phyloP scores from a whole-genome alignment of 2,113 vertebrate species.

The Melanerpes formicivorus region DNA sequence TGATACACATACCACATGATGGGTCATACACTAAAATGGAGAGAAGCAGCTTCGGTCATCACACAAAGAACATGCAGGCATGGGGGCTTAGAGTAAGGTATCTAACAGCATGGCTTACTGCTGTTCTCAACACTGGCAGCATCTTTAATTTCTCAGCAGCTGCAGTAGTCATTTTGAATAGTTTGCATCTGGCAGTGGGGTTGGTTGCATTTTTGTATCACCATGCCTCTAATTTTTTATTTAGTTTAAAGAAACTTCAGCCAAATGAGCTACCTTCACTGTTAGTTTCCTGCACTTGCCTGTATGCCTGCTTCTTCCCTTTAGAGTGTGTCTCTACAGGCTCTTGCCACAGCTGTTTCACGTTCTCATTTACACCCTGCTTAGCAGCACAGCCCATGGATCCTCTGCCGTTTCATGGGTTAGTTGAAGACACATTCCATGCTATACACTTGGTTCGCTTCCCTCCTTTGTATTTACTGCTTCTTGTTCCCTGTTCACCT shows the following conservation, averaged over 20 bases:
- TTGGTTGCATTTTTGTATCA: background rate
- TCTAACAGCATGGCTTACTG: accelerated
- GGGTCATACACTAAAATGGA: background rate
- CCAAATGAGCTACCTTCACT: background rate
- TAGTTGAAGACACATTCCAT: background rate
- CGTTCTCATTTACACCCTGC: background rate
- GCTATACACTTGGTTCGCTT: background rate
- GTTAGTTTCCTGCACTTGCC: background rate
- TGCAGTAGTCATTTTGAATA: background rate
- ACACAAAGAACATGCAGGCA: accelerated
- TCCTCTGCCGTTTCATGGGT: background rate
- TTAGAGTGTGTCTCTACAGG: background rate
- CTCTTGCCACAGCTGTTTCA: background rate
- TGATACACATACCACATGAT: accelerated
- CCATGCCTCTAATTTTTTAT: background rate
- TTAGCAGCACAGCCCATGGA: background rate
- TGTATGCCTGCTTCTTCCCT: background rate
- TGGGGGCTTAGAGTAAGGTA: background rate
- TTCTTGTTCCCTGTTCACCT: background rate
- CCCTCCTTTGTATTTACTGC: background rate
- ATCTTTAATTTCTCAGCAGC: background rate
- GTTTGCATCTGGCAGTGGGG: background rate
- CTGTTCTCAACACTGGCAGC: background rate
- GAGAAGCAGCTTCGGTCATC: background rate
- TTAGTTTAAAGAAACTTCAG: background rate